These are phyloP conservation scores for Gymnothorax reevesii DNA, from an alignment of 2,797 vertebrate species.

Conservation along the genomic window DNA sequence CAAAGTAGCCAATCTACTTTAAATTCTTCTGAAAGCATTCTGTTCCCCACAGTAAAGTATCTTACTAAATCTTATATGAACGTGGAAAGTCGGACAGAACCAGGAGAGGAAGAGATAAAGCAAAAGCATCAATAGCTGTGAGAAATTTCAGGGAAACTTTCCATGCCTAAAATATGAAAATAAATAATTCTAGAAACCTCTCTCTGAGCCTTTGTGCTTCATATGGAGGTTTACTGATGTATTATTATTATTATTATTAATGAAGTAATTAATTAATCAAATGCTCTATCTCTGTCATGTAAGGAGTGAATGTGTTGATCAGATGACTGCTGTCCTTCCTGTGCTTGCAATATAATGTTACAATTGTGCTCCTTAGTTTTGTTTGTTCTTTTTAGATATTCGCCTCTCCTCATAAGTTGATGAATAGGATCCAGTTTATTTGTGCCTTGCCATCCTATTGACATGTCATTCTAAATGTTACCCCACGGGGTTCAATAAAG, in stretches of 20 bases:
- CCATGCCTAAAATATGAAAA: neutral
- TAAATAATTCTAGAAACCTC: neutral
- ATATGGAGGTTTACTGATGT: too few species aligned
- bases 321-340: neutral
- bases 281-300: too few species aligned
- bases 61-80: neutral
- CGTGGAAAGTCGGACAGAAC: neutral
- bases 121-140: neutral
- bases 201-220: neutral
- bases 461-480: too few species aligned
- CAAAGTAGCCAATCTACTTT: neutral
- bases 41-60: conserved; percentile 5
- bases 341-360: neutral
- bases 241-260: too few species aligned
- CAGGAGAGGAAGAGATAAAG: neutral
- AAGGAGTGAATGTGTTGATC: too few species aligned
- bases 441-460: neutral
- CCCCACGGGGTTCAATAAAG: too few species aligned
- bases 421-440: neutral
- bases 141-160: conserved; percentile 3
- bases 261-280: too few species aligned
- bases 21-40: neutral
- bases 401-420: neutral
- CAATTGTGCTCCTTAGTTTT: neutral
- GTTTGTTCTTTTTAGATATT: neutral